Base-by-base conservation (phyloP, 2,797 vertebrate species). In the Podarcis lilfordi region DNA sequence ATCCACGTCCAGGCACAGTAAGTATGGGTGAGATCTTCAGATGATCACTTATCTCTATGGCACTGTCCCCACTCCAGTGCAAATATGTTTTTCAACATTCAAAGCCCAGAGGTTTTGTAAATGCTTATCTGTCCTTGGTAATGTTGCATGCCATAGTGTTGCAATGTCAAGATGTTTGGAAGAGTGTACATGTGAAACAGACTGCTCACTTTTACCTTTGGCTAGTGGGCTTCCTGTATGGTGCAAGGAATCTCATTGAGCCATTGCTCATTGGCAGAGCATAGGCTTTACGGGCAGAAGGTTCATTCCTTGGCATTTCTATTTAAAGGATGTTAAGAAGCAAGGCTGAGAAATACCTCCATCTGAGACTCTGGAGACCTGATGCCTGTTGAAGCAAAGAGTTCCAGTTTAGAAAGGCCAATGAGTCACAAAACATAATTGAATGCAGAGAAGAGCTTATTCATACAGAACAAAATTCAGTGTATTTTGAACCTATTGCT, bases 1-100 rank as follows among this genome's bases (percentile, higher is more conserved):
- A 99, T 91, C 99, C 99, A 19, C 97, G 99, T 15, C 99, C 99
- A 0, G 99, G 99, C 95, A 99, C 99, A 0, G 99, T 99, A 94
- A 98, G 98, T 94, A 89, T 2, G n/a, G 29, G 0, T 1, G 0
- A 0, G 74, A 27, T 27, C 19, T 25, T 74, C 40, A 25, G 64
- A 0, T 8, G n/a, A 29, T 61, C 66, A 45, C 55, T 76, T 80
- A 29, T 21, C 5, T 50, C 43, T 64, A 23, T 19, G 68, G 21
- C 37, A 17, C 35, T 55, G 74, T 6, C 27, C 19, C 13, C 84
- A 19, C 25, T 2, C 83, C 11, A 9, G 11, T 74, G 23, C 55
- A 61, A 80, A 80, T 80, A 35, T 80, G 25, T 17, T 35, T 55
- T 17, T 8, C 25, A 55, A 11, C 37, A 11, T 32, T 66, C 74